Evolutionary conservation across 2,797 vertebrate genomes (phyloP).

Genomic region (Spinibarbus caldwelli): DNA sequence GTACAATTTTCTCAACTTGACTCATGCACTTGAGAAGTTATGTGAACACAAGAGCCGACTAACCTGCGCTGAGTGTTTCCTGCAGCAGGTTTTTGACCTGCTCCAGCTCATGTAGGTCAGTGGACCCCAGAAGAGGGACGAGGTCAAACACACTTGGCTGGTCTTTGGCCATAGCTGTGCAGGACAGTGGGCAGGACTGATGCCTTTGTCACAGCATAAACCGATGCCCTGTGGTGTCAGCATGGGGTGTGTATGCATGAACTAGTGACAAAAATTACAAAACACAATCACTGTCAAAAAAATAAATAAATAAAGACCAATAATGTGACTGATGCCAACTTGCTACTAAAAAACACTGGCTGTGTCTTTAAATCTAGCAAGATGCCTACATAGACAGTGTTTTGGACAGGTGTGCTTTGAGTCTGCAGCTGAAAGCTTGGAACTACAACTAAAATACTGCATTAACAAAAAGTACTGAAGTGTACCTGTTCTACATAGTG

Average conservation of each 20-base stretch:
- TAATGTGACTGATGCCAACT: not conserved
- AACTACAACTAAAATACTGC: not conserved
- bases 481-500: too few relatives aligned
- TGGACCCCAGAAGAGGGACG: constrained; percentile 89
- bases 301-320: not conserved
- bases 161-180: constrained; percentile 84
- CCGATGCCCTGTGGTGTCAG: constrained; percentile 51
- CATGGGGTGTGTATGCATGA: constrained; percentile 54
- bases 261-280: constrained; percentile 2
- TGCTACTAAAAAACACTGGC: not conserved
- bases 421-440: not conserved
- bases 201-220: constrained; percentile 45
- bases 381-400: not conserved
- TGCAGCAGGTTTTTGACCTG: constrained; percentile 83
- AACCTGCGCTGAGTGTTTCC: constrained; percentile 89
- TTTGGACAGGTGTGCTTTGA: not conserved
- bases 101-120: constrained; percentile 85
- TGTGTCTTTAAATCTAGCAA: not conserved
- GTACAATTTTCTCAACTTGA: not conserved
- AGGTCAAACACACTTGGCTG: constrained; percentile 85
- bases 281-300: not conserved
- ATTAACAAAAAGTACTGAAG: not conserved
- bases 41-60: constrained; percentile 64
- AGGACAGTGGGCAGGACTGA: constrained; percentile 41
- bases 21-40: constrained; percentile 31